Conservation (phyloP, 2,888 invertebrate species). For the Phengaris arion region DNA sequence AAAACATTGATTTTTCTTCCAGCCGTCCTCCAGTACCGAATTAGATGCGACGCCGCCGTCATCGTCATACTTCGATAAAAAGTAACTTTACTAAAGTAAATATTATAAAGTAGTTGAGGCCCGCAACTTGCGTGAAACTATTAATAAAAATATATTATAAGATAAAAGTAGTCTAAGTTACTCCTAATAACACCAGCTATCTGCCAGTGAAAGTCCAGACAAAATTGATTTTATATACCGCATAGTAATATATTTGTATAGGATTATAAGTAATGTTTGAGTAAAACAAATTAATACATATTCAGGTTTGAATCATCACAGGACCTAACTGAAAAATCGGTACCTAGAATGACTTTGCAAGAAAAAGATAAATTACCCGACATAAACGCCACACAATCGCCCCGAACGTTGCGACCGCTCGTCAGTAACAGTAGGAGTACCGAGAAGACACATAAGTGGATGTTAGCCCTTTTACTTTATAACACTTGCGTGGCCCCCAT, state of each 20-base stretch:
- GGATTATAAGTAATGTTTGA: constrained; percentile 23
- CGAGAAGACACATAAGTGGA: constrained; percentile 60
- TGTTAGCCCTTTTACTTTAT: constrained; percentile 66
- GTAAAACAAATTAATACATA: constrained; percentile 36
- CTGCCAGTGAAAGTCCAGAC: too few relatives aligned
- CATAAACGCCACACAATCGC: constrained; percentile 26
- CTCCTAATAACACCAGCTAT: too few relatives aligned
- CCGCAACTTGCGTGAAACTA: too few relatives aligned
- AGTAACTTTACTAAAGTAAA: constrained; percentile 49
- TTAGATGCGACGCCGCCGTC: constrained; percentile 58
- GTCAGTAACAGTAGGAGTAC: constrained; percentile 41
- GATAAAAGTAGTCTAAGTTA: too few relatives aligned
- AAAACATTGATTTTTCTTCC: constrained; percentile 32
- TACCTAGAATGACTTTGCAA: constrained; percentile 29
- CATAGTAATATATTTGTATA: too few relatives aligned
- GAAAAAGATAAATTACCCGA: constrained; percentile 15
- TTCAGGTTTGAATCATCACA: constrained; percentile 60
- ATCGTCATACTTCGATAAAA: constrained; percentile 63
- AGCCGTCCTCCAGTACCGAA: constrained; percentile 61
- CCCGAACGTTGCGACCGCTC: constrained; percentile 42
- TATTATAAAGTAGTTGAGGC: not conserved
- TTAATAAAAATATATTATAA: too few relatives aligned
- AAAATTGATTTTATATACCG: too few relatives aligned
- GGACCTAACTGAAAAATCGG: constrained; percentile 45
- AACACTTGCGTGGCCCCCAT: constrained; percentile 69